phyloP scores from a whole-genome alignment of 2,113 vertebrate species.

The Zapus hudsonius region DNA sequence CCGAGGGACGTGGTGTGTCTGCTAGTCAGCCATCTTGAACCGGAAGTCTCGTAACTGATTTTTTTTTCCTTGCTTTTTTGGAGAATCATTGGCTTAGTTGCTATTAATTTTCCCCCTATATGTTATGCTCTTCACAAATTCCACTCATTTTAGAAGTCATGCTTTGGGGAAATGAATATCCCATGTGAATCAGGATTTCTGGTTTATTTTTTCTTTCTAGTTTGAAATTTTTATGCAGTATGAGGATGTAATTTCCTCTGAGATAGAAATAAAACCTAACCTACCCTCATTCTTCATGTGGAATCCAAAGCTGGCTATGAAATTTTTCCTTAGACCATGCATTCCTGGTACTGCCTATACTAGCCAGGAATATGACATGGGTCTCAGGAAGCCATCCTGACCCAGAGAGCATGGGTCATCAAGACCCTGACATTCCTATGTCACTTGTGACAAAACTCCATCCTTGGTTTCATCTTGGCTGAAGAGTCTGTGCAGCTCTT shows the following conservation, averaged over 20 bases:
- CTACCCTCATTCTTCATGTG: constrained; percentile 83
- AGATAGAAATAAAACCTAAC: constrained; percentile 87
- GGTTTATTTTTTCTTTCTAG: background rate
- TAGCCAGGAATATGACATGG: constrained; percentile 87
- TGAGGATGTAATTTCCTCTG: constrained; percentile 90
- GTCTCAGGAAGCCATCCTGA: constrained; percentile 86
- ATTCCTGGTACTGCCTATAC: constrained; percentile 88
- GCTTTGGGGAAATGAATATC: background rate
- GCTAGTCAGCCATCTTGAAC: no score
- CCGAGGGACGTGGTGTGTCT: no score
- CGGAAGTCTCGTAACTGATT: no score
- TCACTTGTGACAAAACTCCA: background rate
- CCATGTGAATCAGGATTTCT: background rate
- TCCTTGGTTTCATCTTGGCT: background rate
- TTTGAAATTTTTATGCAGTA: constrained; percentile 81
- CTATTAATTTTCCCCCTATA: background rate
- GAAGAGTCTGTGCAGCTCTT: background rate
- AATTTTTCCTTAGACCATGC: constrained; percentile 85
- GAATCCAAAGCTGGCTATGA: constrained; percentile 86
- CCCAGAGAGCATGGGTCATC: constrained; percentile 81
- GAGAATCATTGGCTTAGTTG: no score
- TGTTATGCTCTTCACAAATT: background rate
- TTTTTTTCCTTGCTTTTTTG: no score
- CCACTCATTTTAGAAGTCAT: background rate
- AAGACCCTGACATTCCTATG: constrained; percentile 84